A percentile compares a stretch with the other conserved stretches of the same genome.
Evolutionary conservation across 2,888 invertebrate species (phyloP).

Genomic region (Mesopsocus fuscifrons): DNA sequence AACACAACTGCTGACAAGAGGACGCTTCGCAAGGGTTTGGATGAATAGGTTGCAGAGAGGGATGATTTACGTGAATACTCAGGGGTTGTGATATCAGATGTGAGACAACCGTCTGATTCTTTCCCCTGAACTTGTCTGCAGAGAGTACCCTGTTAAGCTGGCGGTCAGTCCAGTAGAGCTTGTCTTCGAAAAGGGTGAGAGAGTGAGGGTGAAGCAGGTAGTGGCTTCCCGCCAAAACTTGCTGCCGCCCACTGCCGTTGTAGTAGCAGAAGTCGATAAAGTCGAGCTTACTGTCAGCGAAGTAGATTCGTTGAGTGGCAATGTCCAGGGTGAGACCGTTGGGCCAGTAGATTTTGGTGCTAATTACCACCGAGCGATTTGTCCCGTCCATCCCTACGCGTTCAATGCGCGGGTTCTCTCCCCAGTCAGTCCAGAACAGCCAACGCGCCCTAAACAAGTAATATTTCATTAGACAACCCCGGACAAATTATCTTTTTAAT

Average conservation of each 20-base stretch:
- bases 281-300: conserved; percentile 92
- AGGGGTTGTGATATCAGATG: conserved; percentile 88
- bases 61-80: conserved; percentile 89
- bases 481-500: too few relatives aligned
- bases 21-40: conserved; percentile 55
- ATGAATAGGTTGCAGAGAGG: conserved; percentile 70
- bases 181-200: conserved; percentile 86
- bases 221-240: conserved; percentile 73
- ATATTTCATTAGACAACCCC: too few relatives aligned
- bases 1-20: conserved; percentile 76
- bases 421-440: conserved; percentile 99
- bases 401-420: conserved; percentile 90
- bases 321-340: conserved; percentile 94
- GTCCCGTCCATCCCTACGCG: conserved; percentile 92
- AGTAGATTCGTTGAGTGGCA: conserved; percentile 82
- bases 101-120: conserved; percentile 82
- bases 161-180: conserved; percentile 90
- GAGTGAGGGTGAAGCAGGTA: conserved; percentile 92
- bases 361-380: conserved; percentile 64
- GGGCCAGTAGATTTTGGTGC: conserved; percentile 94
- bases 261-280: conserved; percentile 97
- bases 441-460: conserved; percentile 38
- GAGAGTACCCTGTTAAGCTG: conserved; percentile 67
- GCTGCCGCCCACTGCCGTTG: conserved; percentile 77
- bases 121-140: conserved; percentile 80